Conservation (phyloP, 2,888 invertebrate species). For the Dryobotodes eremita region DNA sequence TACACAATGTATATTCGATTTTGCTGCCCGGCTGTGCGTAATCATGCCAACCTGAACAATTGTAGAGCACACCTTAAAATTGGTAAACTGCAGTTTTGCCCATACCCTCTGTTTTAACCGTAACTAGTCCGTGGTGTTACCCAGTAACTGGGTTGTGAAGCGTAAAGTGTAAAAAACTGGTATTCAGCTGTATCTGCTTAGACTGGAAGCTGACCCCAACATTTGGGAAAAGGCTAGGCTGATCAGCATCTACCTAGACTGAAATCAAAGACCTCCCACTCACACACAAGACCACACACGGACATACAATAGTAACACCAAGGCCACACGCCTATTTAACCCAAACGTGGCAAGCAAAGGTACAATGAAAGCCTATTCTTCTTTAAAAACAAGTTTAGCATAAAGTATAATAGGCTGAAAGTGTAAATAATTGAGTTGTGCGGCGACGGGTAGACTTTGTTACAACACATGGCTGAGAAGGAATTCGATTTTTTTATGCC, state of each 20-base stretch:
- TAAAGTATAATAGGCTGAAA: constrained; percentile 36
- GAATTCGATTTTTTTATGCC: constrained; percentile 6
- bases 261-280: not conserved
- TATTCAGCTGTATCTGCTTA: not conserved
- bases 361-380: constrained; percentile 34
- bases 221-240: not conserved
- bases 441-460: constrained; percentile 16
- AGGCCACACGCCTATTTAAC: constrained; percentile 14
- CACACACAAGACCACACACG: not conserved
- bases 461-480: not conserved
- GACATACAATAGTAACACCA: not conserved
- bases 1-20: too few relatives aligned
- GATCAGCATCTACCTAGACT: not conserved
- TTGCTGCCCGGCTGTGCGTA: too few relatives aligned
- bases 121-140: not conserved
- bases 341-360: constrained; percentile 4
- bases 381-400: constrained; percentile 25
- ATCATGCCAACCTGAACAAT: too few relatives aligned
- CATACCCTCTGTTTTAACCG: too few relatives aligned
- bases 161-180: not conserved
- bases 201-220: not conserved
- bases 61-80: too few relatives aligned
- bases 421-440: constrained; percentile 51
- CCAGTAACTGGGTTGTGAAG: not conserved
- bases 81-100: too few relatives aligned